Conservation (phyloP, 2,888 invertebrate species). For the Mylabris sibirica region DNA sequence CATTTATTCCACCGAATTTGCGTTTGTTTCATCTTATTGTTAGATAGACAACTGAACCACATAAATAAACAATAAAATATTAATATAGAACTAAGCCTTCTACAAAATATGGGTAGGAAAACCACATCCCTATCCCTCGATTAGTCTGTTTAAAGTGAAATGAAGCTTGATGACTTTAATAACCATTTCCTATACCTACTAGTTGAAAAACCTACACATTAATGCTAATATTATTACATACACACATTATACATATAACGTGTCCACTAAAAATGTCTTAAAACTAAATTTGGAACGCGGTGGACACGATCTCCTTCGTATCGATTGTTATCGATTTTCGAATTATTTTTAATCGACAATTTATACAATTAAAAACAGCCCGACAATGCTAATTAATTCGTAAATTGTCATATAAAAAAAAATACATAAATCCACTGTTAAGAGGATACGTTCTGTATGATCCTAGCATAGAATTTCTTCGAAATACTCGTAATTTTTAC, state of each 20-base stretch:
- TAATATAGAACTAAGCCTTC: conserved; percentile 23
- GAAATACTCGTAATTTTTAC: background rate
- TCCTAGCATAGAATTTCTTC: background rate
- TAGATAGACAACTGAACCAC: conserved; percentile 19
- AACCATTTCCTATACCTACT: conserved; percentile 42
- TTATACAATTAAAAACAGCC: no score
- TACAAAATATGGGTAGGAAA: conserved; percentile 39
- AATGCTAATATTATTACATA: background rate
- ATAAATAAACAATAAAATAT: conserved; percentile 23
- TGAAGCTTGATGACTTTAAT: conserved; percentile 43
- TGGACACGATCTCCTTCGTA: background rate
- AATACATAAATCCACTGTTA: no score
- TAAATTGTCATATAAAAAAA: background rate
- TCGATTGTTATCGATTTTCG: no score
- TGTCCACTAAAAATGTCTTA: background rate
- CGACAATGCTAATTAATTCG: background rate
- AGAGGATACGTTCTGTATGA: background rate
- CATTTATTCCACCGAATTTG: conserved; percentile 24
- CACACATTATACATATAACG: background rate
- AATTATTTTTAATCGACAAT: background rate
- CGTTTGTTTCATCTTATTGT: conserved; percentile 29
- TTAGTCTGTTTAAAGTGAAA: conserved; percentile 25
- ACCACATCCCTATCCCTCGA: conserved; percentile 42
- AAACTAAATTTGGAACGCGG: background rate
- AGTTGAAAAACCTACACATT: conserved; percentile 10